Evolutionary conservation across 2,888 invertebrate species (phyloP).

Genomic region (Zygogramma bicolorata): DNA sequence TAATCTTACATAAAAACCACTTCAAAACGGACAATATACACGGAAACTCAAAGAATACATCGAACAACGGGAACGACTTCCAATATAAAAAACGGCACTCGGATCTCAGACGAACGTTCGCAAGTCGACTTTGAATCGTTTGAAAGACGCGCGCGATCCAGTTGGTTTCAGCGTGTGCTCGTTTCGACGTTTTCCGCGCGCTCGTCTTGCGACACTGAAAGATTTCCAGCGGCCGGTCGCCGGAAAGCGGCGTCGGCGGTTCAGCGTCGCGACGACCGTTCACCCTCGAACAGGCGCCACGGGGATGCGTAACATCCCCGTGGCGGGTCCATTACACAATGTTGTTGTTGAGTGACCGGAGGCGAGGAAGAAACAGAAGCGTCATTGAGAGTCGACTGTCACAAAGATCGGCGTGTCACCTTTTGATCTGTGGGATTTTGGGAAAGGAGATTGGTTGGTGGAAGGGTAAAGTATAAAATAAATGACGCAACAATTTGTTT

Average conservation of each 20-base stretch:
- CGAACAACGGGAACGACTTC: constrained; percentile 34
- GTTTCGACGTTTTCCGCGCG: constrained; percentile 51
- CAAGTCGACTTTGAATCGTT: constrained; percentile 18
- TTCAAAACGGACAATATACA: constrained; percentile 49
- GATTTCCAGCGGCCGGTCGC: constrained; percentile 43
- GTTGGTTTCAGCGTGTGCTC: constrained; percentile 12
- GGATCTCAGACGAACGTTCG: neutral
- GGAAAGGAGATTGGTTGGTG: too few species aligned
- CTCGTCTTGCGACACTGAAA: constrained; percentile 55
- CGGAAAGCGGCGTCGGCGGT: constrained; percentile 39
- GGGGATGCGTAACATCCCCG: constrained; percentile 55
- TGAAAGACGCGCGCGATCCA: constrained; percentile 18
- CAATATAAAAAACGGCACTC: constrained; percentile 43
- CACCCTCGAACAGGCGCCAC: constrained; percentile 59
- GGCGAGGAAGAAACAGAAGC: neutral
- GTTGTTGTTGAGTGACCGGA: constrained; percentile 17
- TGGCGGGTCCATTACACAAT: constrained; percentile 39
- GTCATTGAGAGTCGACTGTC: neutral
- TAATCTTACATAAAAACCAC: constrained; percentile 50
- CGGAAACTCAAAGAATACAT: constrained; percentile 42
- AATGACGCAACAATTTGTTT: too few species aligned
- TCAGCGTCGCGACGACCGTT: constrained; percentile 57
- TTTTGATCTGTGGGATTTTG: too few species aligned
- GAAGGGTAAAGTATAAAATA: too few species aligned
- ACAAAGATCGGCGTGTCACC: neutral